phyloP scores from a whole-genome alignment of 2,113 vertebrate genomes.

The Macquaria australasica region DNA sequence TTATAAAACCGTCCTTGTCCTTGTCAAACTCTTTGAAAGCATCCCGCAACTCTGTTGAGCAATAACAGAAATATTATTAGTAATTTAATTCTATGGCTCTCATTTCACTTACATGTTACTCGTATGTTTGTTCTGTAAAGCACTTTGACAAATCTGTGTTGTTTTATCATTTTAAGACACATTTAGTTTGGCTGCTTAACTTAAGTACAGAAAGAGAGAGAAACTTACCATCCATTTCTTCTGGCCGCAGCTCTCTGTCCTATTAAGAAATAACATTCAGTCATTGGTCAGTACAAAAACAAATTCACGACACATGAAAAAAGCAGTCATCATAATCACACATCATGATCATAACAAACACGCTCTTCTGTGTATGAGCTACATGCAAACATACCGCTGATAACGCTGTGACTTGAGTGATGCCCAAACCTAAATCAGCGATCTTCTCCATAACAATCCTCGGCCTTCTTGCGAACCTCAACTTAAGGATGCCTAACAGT shows the following conservation, averaged over 20 bases:
- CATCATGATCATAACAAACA: slow-evolving; percentile 19
- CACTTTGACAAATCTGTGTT: not conserved
- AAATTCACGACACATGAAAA: not conserved
- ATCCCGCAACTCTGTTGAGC: slow-evolving; percentile 91
- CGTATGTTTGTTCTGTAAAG: not conserved
- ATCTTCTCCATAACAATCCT: slow-evolving; percentile 42
- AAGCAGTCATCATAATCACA: not conserved
- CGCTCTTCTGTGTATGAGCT: slow-evolving; percentile 8
- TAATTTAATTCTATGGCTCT: not conserved
- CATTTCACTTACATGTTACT: not conserved
- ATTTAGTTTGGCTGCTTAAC: not conserved
- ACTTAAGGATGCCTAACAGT: not conserved
- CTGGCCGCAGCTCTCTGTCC: slow-evolving; percentile 96
- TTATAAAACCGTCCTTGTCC: slow-evolving; percentile 98
- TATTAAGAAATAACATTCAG: slow-evolving; percentile 79
- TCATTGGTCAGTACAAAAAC: slow-evolving; percentile 19
- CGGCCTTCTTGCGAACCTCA: slow-evolving; percentile 4
- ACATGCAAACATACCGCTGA: slow-evolving; percentile 34
- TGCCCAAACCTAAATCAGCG: slow-evolving; percentile 27
- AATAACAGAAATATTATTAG: slow-evolving; percentile 18
- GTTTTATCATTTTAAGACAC: not conserved
- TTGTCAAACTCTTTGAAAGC: slow-evolving; percentile 99
- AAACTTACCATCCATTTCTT: slow-evolving; percentile 95
- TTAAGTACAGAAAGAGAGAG: not conserved
- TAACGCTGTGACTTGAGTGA: slow-evolving; percentile 15